Evolutionary conservation across 1,140 invertebrate species (phyloP).

Genomic region (Neodiprion fabricii): DNA sequence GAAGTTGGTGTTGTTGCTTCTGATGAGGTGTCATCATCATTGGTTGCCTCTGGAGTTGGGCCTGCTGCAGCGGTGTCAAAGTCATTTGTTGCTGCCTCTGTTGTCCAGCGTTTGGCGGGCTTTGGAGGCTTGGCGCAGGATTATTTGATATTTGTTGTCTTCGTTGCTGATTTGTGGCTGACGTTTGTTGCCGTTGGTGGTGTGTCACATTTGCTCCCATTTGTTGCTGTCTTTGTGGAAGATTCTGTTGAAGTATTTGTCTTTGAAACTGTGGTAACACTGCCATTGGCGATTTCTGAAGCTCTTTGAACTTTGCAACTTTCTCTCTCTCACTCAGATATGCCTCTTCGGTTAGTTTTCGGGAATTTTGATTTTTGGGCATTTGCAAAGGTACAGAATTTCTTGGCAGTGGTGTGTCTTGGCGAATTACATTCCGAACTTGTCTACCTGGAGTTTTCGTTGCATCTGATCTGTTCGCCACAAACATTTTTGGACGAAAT

Average conservation of each 20-base stretch:
- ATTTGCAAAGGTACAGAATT: background rate
- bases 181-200: conserved; percentile 37
- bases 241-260: conserved; percentile 55
- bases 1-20: conserved; percentile 38
- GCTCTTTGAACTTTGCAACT: conserved; percentile 29
- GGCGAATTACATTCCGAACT: background rate
- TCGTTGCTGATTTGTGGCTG: background rate
- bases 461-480: background rate
- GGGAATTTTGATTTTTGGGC: background rate
- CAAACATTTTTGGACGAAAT: background rate
- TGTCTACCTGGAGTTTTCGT: background rate
- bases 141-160: conserved; percentile 6
- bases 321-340: background rate
- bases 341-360: background rate
- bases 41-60: conserved; percentile 47
- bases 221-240: conserved; percentile 42
- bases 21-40: conserved; percentile 27
- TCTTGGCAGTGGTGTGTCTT: background rate
- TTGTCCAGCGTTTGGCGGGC: conserved; percentile 20
- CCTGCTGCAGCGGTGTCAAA: conserved; percentile 23
- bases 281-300: conserved; percentile 51
- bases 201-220: conserved; percentile 31
- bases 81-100: conserved; percentile 50
- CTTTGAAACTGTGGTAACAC: conserved; percentile 56
- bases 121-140: background rate